Base-by-base conservation (phyloP, 2,797 vertebrate genomes). In the Paramormyrops hopkinsi region DNA sequence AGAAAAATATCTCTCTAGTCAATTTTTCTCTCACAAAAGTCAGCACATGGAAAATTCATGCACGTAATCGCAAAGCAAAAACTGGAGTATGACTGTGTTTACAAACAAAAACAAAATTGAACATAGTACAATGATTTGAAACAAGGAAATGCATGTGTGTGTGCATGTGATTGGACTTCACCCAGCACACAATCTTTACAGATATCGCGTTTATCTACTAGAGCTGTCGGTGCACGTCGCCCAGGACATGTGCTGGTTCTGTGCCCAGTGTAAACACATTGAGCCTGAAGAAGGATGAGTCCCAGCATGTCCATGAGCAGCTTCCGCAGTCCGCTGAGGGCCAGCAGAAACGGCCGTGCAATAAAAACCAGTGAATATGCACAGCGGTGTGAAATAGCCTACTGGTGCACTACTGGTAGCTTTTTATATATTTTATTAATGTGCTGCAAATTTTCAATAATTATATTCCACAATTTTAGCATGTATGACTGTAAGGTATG, bases 241-340 rank as follows among this genome's bases (percentile, higher is more conserved):
- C 2, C 89, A 96, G 96, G 96, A 97, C 91, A 2, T 97, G 93
- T 96, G 92, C 90, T 95, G 96, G 91, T 96, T 97, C 94, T 97
- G 96, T 0, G 96, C 95, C 0, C 96, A 97, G 88, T 97, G 96
- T 92, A 97, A 96, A 86, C 94, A 94, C 83, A 97, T 97, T 0
- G 92, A 96, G 91, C 96, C 96, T 11, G 93, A 96, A 96, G 93
- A 96, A 95, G 93, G 95, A 96, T 0, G 94, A 95, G 17, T 94
- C 94, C 0, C 91, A 94, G 37, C 90, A 93, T 88, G 96, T 96
- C 89, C 95, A 96, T 90, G 91, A 94, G 54, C 96, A 96, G 88
- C 96, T 96, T 41, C 90, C 95, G 76, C 96, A 97, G 90, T 96
- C 96, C 91, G 94, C 96, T 19, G 95, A 96, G 89, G 96, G 96